Evolutionary conservation across 1,140 invertebrate genomes (phyloP).

Genomic region (Oedothorax gibbosus): DNA sequence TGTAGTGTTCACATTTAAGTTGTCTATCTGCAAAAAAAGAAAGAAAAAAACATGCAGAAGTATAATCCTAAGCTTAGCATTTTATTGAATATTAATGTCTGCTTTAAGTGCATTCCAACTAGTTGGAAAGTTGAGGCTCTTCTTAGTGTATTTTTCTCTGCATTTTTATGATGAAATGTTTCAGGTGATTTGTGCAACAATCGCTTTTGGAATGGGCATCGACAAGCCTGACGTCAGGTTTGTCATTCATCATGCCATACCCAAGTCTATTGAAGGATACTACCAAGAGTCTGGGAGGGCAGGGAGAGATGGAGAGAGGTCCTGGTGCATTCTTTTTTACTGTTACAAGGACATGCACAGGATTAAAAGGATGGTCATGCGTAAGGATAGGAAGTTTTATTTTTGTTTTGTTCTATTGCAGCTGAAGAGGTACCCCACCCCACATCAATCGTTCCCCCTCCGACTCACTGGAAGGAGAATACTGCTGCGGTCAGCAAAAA

Average conservation of each 20-base stretch:
- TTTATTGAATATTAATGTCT: too few species aligned
- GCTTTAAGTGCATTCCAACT: too few species aligned
- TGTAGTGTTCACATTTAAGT: too few species aligned
- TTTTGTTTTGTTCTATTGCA: background rate
- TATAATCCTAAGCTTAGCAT: too few species aligned
- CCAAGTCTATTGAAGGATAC: conserved; percentile 96
- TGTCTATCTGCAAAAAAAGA: too few species aligned
- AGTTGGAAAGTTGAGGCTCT: too few species aligned
- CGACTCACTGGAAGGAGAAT: too few species aligned
- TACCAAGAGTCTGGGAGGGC: conserved; percentile 98
- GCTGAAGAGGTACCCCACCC: too few species aligned
- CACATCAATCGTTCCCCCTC: background rate
- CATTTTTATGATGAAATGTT: conserved; percentile 50
- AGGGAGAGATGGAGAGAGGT: conserved; percentile 87
- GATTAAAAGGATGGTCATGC: conserved; percentile 74
- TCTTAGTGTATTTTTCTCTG: background rate
- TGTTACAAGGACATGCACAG: conserved; percentile 84
- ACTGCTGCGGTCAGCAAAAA: too few species aligned
- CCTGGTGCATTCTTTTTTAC: conserved; percentile 90
- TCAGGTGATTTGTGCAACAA: conserved; percentile 89
- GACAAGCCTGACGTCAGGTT: conserved; percentile 95
- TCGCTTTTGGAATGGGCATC: conserved; percentile 98
- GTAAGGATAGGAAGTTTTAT: conserved; percentile 6
- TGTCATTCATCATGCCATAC: conserved; percentile 91
- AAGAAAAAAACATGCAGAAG: too few species aligned